Base-by-base conservation (phyloP, 2,113 vertebrate genomes). In the Lepisosteus osseus region DNA sequence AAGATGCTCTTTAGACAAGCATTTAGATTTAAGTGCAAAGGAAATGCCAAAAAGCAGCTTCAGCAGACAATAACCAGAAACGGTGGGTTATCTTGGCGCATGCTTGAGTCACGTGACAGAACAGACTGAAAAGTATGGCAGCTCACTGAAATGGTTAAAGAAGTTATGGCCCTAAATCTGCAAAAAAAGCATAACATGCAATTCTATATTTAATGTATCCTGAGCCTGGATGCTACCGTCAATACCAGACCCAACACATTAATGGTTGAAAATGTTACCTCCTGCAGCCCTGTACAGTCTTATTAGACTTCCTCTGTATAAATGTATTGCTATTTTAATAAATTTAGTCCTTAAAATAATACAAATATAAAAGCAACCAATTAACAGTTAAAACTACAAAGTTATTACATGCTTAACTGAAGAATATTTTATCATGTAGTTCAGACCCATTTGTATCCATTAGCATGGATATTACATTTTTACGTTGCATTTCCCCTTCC, bases 121-220 rank as follows among this genome's bases (percentile, higher is more conserved):
- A 92, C 90, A 92, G 86, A 95, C 93, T 89, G 84, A 93, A 92
- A 93, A 95, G 88, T 93, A 95, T 95, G 95, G 94, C 96, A 98
- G 97, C 95, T 98, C 96, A 99, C 90, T 96, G 95, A 95, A 89
- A 93, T 91, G 92, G 89, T 88, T 82, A 91, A 90, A 91, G 88
- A 93, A 93, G 87, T 84, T 86, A 92, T 92, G 89, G 84, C 87
- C 89, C 90, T 91, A 77, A 81, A 64, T 67, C 72, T 54, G 65
- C 43, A 62, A 65, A 59, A 72, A 15, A 65, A 61, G 13, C 70
- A 77, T 44, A 14, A 45, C 62, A 55, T 59, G 44, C 51, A 66
- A 13, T 41, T 66, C 40, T 42, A 12, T 17, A 47, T 13, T 47
- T 6, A 7, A 67, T 67, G 6, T 47, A 6, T 45, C 15, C 29